Evolutionary conservation across 2,113 vertebrate genomes (phyloP), one percentile per base, ranked within the genome.

Genomic region (Struthio camelus): DNA sequence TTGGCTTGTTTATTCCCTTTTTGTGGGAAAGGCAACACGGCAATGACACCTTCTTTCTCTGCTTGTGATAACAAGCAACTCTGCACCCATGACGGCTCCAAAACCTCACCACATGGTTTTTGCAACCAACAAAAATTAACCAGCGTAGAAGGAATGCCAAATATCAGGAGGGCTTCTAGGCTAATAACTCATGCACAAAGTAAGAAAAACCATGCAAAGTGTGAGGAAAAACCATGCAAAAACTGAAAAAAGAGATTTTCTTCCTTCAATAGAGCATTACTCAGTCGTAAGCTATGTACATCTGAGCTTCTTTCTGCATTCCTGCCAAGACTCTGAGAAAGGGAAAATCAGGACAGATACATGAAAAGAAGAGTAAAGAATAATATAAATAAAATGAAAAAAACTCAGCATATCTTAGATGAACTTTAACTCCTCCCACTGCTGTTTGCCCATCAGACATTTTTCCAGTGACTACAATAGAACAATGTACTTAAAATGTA

Each of bases 271-370:
- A 80, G 34, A 83, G 6, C 24, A 75, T 95, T 96, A 91, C 79
- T 96, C 85, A 95, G 76, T 67, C 2, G 0, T 78, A 80, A 94
- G n/a, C 22, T 85, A 94, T 94, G 95, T 67, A 91, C 51, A 83
- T 93, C 38, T 87, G 81, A 87, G 46, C 79, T 80, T 91, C 67
- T 78, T 94, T 80, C 51, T 87, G 28, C 71, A 85, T 12, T 54
- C 25, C 11, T 94, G 75, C 89, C 96, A 97, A 87, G 30, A 87
- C 8, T 53, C 24, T 15, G 15, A 65, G 46, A 92, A 53, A 70
- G 71, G 17, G 25, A 72, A 91, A 86, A 91, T 86, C 54, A 83
- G 91, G n/a, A 89, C 62, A 87, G 25, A 89, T 66, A 58, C 7
- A 46, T 5, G 24, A 85, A 81, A 84, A 76, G 27, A 78, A 66